Evolutionary conservation across 2,113 vertebrate species (phyloP).

Genomic region (Perognathus longimembris): DNA sequence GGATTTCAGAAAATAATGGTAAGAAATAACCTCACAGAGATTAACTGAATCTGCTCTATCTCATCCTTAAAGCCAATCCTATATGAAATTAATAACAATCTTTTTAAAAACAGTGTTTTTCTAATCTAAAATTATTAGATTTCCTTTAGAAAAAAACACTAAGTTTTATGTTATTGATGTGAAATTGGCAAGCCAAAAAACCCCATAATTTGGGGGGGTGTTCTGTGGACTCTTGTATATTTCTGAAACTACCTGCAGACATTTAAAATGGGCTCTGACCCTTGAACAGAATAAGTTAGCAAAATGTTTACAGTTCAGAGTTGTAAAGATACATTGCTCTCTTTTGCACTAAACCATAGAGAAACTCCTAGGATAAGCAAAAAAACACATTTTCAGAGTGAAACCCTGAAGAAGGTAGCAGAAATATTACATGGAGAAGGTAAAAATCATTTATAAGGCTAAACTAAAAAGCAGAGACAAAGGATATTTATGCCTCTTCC

Average conservation of each 20-base stretch:
- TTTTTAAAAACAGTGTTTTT: neutral
- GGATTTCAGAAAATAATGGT: slow-evolving; percentile 50
- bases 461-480: neutral
- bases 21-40: slow-evolving; percentile 45
- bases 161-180: neutral
- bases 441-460: neutral
- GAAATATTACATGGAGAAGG: neutral
- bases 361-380: slow-evolving; percentile 57
- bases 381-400: slow-evolving; percentile 68
- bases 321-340: neutral
- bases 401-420: slow-evolving; percentile 23
- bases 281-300: slow-evolving; percentile 40
- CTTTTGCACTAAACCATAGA: slow-evolving; percentile 59
- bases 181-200: neutral
- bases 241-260: slow-evolving; percentile 21
- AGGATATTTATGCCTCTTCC: neutral
- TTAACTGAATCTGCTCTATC: slow-evolving; percentile 39
- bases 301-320: slow-evolving; percentile 65
- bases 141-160: slow-evolving; percentile 10
- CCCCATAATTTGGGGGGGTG: neutral
- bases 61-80: slow-evolving; percentile 17
- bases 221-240: neutral
- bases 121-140: neutral
- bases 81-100: slow-evolving; percentile 23
- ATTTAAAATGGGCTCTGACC: neutral